Percentiles rank a stretch among this genome's conserved stretches.
Conservation (phyloP, 37 sponge, comb jelly and placozoan species). For the Spongilla lacustris region DNA sequence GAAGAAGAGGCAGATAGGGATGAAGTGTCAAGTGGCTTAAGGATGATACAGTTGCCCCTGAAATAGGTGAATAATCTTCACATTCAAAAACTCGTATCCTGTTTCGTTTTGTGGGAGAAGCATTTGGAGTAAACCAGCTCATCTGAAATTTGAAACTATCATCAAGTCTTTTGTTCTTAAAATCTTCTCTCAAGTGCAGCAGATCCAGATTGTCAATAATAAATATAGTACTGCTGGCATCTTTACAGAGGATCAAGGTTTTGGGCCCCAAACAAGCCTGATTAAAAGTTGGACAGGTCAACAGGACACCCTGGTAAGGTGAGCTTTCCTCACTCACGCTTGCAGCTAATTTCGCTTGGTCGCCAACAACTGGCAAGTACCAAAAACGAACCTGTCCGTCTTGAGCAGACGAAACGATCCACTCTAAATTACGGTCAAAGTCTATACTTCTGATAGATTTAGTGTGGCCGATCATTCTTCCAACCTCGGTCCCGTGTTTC, state of each 20-base stretch:
- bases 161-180: slow-evolving; percentile 10
- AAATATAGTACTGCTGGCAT: slow-evolving; percentile 7
- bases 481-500: neutral
- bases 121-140: slow-evolving; percentile 20
- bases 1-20: neutral
- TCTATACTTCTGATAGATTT: slow-evolving; percentile 3
- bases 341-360: neutral
- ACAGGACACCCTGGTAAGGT: slow-evolving; percentile 6
- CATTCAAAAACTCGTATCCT: neutral
- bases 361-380: slow-evolving; percentile 9
- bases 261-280: neutral
- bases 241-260: neutral
- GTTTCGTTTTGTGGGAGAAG: slow-evolving; percentile 4
- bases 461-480: slow-evolving; percentile 4
- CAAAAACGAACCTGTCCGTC: slow-evolving; percentile 27
- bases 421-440: slow-evolving; percentile 3
- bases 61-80: slow-evolving; percentile 11
- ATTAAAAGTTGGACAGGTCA: slow-evolving; percentile 30
- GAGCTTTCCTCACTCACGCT: neutral
- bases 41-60: neutral
- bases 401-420: neutral
- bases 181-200: neutral
- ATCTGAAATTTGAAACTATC: slow-evolving; percentile 21
- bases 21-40: neutral
- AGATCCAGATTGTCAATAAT: slow-evolving; percentile 30